Base-by-base conservation (phyloP, 92 coral and sea anemone species). In the Palythoa grandis region DNA sequence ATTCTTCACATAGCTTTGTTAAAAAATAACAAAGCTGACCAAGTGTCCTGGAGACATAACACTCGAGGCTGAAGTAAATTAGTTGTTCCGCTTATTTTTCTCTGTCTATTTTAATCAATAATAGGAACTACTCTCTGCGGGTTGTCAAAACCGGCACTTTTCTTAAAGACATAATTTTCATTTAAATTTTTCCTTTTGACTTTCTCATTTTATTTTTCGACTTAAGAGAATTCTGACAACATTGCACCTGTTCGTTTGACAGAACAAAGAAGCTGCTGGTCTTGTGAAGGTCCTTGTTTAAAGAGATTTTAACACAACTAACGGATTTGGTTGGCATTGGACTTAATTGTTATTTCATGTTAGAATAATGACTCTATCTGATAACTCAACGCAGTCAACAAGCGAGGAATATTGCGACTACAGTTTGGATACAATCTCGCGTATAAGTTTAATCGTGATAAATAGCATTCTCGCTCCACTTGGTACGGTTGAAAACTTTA, bases 391-490 rank as follows among this genome's bases (percentile, higher is more conserved):
- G 0, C 39, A 23, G 5, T 56, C 40, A 66, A 48, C 60, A 2
- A 52, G 40, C 3, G 25, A 47, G 1, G 40, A 22, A 11, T 8
- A 6, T 20, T 80, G 85, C 57, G 48, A 24, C 7, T 23, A 29
- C 23, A 60, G 35, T 65, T 70, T 80, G 6, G 63, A 80, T 66
- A 19, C 60, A 5, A 0, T 80, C 38, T 65, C 85, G 13, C 23
- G 56, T 3, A 52, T 65, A 52, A 19, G 24, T 52, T 11, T 80
- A 3, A 80, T 73, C 24, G 74, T 80, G 15, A 40, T 47, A 7
- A 80, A 80, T 14, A 5, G 85, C 24, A 22, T 80, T 1, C 39
- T 80, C 35, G 85, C 85, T 2, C 85, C 74, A 7, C 56, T 80
- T 35, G 74, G 74, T 23, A 80, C 74, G 3, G 16, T 50, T 65